These are phyloP conservation scores for Euplexia lucipara DNA, from an alignment of 2,888 invertebrate species.

Conservation along the genomic window DNA sequence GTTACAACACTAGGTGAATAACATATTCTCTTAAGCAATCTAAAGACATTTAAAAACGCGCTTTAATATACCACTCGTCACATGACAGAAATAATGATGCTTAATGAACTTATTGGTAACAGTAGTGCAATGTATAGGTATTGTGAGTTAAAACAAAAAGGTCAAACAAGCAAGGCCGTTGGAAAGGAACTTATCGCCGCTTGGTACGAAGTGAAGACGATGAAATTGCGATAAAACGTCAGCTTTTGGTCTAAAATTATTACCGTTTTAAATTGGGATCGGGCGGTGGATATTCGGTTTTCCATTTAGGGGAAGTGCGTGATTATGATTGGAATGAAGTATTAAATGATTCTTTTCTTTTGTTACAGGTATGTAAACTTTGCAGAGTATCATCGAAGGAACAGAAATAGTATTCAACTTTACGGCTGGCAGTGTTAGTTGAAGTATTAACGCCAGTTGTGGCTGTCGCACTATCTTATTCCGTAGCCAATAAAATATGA, in stretches of 20 bases:
- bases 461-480: slow-evolving; percentile 40
- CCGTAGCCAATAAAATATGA: slow-evolving; percentile 74
- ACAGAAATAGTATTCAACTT: slow-evolving; percentile 14
- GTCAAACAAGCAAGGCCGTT: slow-evolving; percentile 87
- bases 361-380: slow-evolving; percentile 73
- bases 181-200: slow-evolving; percentile 83
- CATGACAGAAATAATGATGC: slow-evolving; percentile 49
- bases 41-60: slow-evolving; percentile 28
- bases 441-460: slow-evolving; percentile 33
- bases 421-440: slow-evolving; percentile 11
- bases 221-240: slow-evolving; percentile 82
- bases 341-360: slow-evolving; percentile 55
- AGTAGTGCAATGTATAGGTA: slow-evolving; percentile 53
- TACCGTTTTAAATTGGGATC: slow-evolving; percentile 72
- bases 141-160: slow-evolving; percentile 80
- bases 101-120: slow-evolving; percentile 58
- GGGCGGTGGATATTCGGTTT: slow-evolving; percentile 55
- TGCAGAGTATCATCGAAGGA: slow-evolving; percentile 30
- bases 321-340: slow-evolving; percentile 52
- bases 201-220: slow-evolving; percentile 83
- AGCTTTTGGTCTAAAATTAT: slow-evolving; percentile 79
- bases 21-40: slow-evolving; percentile 32
- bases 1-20: slow-evolving; percentile 44
- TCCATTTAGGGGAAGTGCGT: slow-evolving; percentile 49
- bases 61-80: slow-evolving; percentile 23